Conservation (phyloP, 2,113 vertebrate genomes). For the Thinocorus orbignyianus region DNA sequence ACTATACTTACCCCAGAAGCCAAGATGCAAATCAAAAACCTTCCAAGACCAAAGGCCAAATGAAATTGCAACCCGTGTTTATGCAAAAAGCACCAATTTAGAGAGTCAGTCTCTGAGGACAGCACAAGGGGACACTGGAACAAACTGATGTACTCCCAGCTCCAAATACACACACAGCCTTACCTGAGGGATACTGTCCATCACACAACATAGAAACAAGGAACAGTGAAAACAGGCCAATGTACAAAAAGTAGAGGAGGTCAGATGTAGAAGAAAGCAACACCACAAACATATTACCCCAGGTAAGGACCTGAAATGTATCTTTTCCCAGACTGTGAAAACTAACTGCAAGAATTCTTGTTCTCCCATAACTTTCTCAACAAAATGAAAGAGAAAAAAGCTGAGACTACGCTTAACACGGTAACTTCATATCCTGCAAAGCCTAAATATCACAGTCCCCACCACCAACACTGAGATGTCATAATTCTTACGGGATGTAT, state of each 20-base stretch:
- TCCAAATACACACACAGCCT: background rate
- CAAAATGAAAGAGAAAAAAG: background rate
- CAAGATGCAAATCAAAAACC: background rate
- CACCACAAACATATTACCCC: background rate
- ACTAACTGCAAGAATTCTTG: background rate
- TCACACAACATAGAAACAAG: background rate
- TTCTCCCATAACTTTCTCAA: background rate
- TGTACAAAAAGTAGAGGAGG: background rate
- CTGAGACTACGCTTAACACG: background rate
- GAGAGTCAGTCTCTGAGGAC: background rate
- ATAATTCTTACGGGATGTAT: background rate
- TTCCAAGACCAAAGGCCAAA: background rate
- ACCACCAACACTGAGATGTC: background rate
- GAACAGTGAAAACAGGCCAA: background rate
- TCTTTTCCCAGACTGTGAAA: background rate
- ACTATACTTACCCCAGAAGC: background rate
- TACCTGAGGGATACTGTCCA: background rate
- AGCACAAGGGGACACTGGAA: background rate
- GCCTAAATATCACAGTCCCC: background rate
- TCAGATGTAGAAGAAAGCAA: background rate
- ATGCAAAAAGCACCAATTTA: background rate
- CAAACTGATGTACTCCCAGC: background rate
- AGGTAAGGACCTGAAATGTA: too few relatives aligned
- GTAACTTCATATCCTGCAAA: background rate
- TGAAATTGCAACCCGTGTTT: background rate